Conservation (phyloP, 2,888 invertebrate genomes). For the Rhamphomyia laevipes region DNA sequence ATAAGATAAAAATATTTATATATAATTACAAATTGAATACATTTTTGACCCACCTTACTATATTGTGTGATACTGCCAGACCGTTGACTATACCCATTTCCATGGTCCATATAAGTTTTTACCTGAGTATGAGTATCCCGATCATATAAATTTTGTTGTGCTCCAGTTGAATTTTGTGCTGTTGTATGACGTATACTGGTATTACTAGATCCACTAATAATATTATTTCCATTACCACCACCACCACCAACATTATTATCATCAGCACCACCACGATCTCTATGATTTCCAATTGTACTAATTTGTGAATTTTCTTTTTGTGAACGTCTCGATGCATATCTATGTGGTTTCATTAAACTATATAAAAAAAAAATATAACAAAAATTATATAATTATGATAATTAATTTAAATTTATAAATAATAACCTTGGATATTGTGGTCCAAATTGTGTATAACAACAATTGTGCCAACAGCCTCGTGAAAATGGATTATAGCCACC, state of each 20-base stretch:
- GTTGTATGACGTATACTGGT: slow-evolving; percentile 12
- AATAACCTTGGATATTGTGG: slow-evolving; percentile 92
- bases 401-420: neutral
- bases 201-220: neutral
- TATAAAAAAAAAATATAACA: slow-evolving; percentile 6
- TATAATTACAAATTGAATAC: slow-evolving; percentile 16
- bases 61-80: slow-evolving; percentile 60
- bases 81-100: slow-evolving; percentile 67
- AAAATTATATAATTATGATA: slow-evolving; percentile 11
- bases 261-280: slow-evolving; percentile 37
- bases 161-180: slow-evolving; percentile 44
- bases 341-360: slow-evolving; percentile 55
- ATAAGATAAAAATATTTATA: slow-evolving; percentile 38
- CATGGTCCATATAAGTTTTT: slow-evolving; percentile 92
- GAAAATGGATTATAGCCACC: slow-evolving; percentile 98
- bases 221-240: slow-evolving; percentile 21
- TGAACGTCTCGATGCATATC: slow-evolving; percentile 51
- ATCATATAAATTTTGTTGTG: slow-evolving; percentile 35
- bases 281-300: slow-evolving; percentile 38
- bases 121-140: slow-evolving; percentile 69
- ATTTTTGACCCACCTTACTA: slow-evolving; percentile 65
- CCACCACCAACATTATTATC: slow-evolving; percentile 27
- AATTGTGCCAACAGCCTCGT: slow-evolving; percentile 88
- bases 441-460: slow-evolving; percentile 89
- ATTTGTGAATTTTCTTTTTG: slow-evolving; percentile 40